Percentiles rank a stretch among this genome's conserved stretches.
Conservation (phyloP, 2,113 vertebrate species). For the Chaetodon trifascialis region DNA sequence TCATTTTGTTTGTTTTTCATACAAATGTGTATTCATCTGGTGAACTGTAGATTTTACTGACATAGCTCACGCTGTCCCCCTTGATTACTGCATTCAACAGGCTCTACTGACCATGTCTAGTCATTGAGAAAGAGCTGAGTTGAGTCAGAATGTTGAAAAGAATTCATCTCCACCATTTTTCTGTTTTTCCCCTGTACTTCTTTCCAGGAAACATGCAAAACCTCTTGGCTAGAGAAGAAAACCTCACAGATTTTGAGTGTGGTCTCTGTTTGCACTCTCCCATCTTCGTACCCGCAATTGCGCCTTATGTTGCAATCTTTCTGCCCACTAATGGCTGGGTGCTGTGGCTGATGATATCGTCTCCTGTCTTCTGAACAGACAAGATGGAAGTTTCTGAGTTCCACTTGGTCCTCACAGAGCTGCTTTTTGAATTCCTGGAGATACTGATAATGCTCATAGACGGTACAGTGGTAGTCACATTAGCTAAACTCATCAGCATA, state of each 20-base stretch:
- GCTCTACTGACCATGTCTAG: too few species aligned
- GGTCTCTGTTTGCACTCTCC: background rate
- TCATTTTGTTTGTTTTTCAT: background rate
- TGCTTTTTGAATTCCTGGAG: background rate
- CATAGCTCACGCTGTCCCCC: background rate
- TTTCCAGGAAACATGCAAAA: conserved; percentile 17
- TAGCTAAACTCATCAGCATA: background rate
- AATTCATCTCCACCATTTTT: background rate
- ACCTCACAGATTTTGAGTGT: background rate
- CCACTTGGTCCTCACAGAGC: conserved; percentile 9
- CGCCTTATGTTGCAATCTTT: background rate
- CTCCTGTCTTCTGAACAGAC: conserved; percentile 3
- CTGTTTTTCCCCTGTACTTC: background rate
- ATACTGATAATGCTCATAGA: background rate
- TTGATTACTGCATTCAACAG: background rate
- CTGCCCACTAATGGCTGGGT: background rate
- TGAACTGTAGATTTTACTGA: background rate
- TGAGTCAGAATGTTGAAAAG: too few species aligned
- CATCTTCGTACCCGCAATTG: accelerated
- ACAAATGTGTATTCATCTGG: background rate
- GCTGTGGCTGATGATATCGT: conserved; percentile 12
- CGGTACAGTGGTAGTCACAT: accelerated
- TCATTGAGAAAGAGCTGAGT: too few species aligned
- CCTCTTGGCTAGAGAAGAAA: background rate
- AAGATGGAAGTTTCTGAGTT: conserved; percentile 8